Base-by-base conservation (phyloP, 2,888 invertebrate species). In the Ormyrus nitidulus region DNA sequence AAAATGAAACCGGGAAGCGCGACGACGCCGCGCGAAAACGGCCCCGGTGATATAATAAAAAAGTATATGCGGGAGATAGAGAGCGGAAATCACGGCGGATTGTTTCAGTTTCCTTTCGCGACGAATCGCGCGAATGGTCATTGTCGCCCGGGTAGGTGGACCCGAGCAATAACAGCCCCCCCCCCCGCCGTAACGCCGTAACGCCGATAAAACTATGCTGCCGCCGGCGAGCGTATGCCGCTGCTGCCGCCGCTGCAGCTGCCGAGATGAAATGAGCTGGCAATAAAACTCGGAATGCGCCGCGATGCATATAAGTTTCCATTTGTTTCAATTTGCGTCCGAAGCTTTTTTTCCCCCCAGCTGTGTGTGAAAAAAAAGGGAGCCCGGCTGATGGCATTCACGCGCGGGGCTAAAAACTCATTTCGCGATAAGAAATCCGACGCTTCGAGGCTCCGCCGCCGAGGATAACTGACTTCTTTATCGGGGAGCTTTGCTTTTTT, bases 271-370 rank as follows among this genome's bases (percentile, higher is more conserved):
- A 89, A 89, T 84, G 87, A 88, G 86, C 84, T 82, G 86, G 84
- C 86, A 86, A 86, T 88, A 88, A 89, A 89, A 87, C 85, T 84
- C 84, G 84, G 83, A 86, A 88, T 86, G 85, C 83, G 84, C 84
- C 82, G 81, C 84, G 86, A 86, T 86, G 85, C 87, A 88, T 87
- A 87, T 85, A 87, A 87, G 85, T 87, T 87, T 83, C 85, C 85
- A 88, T 88, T 89, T 88, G 87, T 89, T 88, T 89, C 89, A 88
- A 88, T 89, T 88, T 88, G 83, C 82, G 82, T 83, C 82, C 82
- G 75, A 64, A 46, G 8, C 13, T 44, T 46, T 19, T 34, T 66
- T 34, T 71, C 10, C 54, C 69, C 19, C 44, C 53, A 0, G 34
- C 13, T 10, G 68, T 48, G 13, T 2, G 54, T 62, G 62, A 19